A percentile compares a stretch with the other conserved stretches of the same genome.
Conservation (phyloP, 1,140 invertebrate species). For the Triops cancriformis region DNA sequence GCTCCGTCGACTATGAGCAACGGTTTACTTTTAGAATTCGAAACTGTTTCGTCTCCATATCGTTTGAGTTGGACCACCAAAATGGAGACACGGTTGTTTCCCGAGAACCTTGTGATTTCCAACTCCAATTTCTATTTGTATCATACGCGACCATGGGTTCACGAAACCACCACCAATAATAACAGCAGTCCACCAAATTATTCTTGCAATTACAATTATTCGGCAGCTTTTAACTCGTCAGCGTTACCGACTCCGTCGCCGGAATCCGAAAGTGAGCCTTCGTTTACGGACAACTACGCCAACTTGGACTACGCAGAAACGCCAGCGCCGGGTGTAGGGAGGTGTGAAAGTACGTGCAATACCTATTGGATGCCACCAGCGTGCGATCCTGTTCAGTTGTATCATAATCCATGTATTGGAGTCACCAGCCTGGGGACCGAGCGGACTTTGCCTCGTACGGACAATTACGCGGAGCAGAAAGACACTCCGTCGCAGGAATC, state of each 20-base stretch:
- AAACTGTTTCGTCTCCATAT: neutral
- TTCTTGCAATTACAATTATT: neutral
- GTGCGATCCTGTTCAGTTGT: neutral
- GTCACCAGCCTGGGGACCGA: neutral
- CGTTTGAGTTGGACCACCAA: neutral
- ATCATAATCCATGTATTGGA: neutral
- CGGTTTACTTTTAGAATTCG: neutral
- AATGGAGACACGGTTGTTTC: constrained; percentile 2
- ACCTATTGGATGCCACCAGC: neutral
- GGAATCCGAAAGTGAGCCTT: neutral
- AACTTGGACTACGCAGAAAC: neutral
- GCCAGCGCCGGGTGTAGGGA: neutral
- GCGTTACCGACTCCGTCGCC: neutral
- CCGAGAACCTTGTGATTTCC: neutral
- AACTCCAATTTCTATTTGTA: constrained; percentile 1
- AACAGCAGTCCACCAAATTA: neutral
- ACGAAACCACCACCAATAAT: neutral
- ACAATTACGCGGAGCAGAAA: neutral
- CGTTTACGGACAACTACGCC: neutral
- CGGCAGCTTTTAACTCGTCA: neutral
- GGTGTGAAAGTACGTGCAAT: neutral
- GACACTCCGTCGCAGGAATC: neutral
- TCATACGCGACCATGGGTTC: neutral
- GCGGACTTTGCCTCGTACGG: neutral
- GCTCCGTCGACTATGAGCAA: neutral